Evolutionary conservation across 1,140 invertebrate species (phyloP).

Genomic region (Drosophila sproati): DNA sequence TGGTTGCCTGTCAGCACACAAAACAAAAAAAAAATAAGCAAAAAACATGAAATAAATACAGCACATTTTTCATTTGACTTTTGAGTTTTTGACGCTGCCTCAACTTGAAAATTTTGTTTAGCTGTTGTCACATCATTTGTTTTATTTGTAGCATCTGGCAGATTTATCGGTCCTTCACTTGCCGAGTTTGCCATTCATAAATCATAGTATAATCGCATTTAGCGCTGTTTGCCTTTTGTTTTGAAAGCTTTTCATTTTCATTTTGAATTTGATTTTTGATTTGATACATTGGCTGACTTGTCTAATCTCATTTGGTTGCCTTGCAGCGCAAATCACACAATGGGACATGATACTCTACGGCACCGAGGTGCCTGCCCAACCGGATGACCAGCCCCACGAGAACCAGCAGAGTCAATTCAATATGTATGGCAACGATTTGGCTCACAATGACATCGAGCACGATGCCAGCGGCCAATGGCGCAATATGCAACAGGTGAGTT

Average conservation of each 20-base stretch:
- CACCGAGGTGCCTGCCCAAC: conserved; percentile 88
- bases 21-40: neutral
- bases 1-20: conserved; percentile 28
- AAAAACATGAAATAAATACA: conserved; percentile 3
- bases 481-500: conserved; percentile 83
- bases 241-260: conserved; percentile 36
- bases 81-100: conserved; percentile 16
- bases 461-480: conserved; percentile 78
- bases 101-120: conserved; percentile 60
- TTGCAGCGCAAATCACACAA: conserved; percentile 86
- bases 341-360: conserved; percentile 92
- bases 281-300: conserved; percentile 11
- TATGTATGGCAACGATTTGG: conserved; percentile 67
- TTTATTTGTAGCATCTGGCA: conserved; percentile 25
- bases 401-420: conserved; percentile 51
- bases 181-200: conserved; percentile 49
- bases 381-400: conserved; percentile 82
- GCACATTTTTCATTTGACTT: conserved; percentile 65
- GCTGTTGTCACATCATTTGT: conserved; percentile 67
- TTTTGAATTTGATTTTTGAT: conserved; percentile 44
- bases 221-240: conserved; percentile 22
- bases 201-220: conserved; percentile 52
- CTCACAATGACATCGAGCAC: conserved; percentile 73
- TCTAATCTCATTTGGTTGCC: conserved; percentile 30
- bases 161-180: conserved; percentile 45